Evolutionary conservation across 53 echinoderm and acorn worm genomes (phyloP), one percentile per base, ranked within the genome.

Genomic region (Echinarachnius parma): DNA sequence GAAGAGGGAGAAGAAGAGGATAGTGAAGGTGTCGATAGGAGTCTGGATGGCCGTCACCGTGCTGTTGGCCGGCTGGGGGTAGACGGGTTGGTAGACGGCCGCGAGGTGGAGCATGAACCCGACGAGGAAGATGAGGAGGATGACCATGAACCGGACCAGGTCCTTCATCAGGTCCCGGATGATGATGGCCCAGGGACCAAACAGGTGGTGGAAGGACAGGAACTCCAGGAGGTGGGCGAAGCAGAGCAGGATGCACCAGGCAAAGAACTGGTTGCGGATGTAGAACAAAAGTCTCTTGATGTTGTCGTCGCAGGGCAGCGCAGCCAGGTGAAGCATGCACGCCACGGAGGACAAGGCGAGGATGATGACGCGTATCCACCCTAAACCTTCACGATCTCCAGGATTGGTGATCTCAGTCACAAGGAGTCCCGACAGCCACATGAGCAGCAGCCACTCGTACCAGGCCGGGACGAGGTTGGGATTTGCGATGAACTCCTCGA

Each of bases 181-280:
- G 84, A 95, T 95, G 57, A 95, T 95, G 1, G 90, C 95, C 95
- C 95, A 95, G 33, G 95, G 95, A 46, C 95, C 90, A 59, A 90
- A 95, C 29, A 95, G 82, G 37, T 95, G 95, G 34, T 95, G 95
- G 42, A 95, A 90, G 64, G 90, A 91, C 24, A 95, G 70, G 55
- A 95, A 95, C 59, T 95, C 95, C 9, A 95, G 82, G 28, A 95
- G 57, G 21, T 84, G 84, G 4, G 81, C 87, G 57, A 95, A 95
- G 25, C 82, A 83, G 81, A 95, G 75, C 28, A 95, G 81, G 30
- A 95, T 46, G 39, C 95, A 87, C 95, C 89, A 89, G 29, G 95
- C 89, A 14, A 90, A 87, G 39, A 90, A 79, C 71, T 89, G 89
- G 56, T 95, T 95, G 18, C 95, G 77, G 26, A 79, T 83, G 59